Evolutionary conservation across 2,797 vertebrate species (phyloP).

Genomic region (Coccyzus lansbergi): DNA sequence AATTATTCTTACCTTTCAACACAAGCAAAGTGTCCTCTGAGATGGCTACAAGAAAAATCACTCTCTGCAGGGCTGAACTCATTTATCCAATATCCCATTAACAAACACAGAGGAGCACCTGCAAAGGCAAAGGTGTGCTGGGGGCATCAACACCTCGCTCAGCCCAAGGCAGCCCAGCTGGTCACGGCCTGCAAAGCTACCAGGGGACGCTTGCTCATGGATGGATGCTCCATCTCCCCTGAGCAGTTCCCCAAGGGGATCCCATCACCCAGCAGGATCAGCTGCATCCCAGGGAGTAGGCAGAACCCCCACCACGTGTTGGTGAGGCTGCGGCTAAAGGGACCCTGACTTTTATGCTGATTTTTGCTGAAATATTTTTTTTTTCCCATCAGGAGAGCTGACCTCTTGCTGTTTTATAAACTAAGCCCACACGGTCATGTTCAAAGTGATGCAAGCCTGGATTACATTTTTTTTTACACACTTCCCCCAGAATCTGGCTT

Average conservation of each 20-base stretch:
- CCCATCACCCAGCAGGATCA: background rate
- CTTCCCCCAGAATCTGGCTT: background rate
- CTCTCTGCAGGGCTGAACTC: background rate
- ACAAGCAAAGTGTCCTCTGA: fast-evolving
- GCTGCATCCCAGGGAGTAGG: fast-evolving
- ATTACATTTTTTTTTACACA: background rate
- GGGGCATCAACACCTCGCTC: background rate
- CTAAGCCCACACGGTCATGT: background rate
- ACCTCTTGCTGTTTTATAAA: background rate
- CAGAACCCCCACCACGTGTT: fast-evolving
- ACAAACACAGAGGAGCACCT: background rate
- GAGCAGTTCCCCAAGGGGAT: fast-evolving
- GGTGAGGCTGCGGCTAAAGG: background rate
- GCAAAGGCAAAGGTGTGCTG: fast-evolving
- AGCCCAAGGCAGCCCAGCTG: background rate
- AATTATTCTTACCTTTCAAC: background rate
- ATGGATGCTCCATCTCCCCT: background rate
- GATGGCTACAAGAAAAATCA: fast-evolving
- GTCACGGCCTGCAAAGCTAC: background rate
- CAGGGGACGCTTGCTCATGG: background rate
- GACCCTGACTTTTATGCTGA: fast-evolving
- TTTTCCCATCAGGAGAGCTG: background rate
- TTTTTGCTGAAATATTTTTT: background rate
- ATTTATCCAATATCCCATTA: background rate
- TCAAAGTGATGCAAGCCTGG: background rate